Conservation (phyloP, 2,113 vertebrate species). For the Perca schrenkii region DNA sequence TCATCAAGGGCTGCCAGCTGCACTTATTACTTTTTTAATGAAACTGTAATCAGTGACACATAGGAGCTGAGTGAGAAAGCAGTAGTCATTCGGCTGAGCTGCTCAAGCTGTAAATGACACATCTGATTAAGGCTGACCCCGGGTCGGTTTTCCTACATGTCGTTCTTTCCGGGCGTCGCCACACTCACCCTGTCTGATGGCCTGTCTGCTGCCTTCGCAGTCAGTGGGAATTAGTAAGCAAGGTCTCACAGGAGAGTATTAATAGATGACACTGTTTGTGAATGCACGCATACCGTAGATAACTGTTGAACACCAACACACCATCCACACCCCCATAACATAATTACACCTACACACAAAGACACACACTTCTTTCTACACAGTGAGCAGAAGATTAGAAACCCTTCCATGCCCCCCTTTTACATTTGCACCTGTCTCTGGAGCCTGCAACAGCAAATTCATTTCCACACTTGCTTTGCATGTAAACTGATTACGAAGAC, state of each 20-base stretch:
- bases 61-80: conserved; percentile 26
- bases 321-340: neutral
- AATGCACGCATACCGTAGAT: neutral
- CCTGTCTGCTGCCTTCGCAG: conserved; percentile 9
- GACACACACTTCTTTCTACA: neutral
- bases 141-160: conserved; percentile 40
- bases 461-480: neutral
- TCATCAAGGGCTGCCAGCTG: conserved; percentile 46
- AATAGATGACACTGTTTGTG: conserved; percentile 19
- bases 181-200: conserved; percentile 3
- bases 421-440: neutral
- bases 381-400: neutral
- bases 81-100: conserved; percentile 18
- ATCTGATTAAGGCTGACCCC: conserved; percentile 62
- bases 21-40: conserved; percentile 69
- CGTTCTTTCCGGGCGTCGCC: neutral
- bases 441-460: neutral
- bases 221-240: conserved; percentile 25
- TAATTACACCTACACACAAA: neutral
- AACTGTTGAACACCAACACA: neutral
- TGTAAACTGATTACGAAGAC: neutral
- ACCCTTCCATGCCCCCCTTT: neutral
- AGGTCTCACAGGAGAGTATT: conserved; percentile 36
- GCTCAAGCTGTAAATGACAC: conserved; percentile 46
- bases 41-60: conserved; percentile 62